A percentile compares a stretch with the other conserved stretches of the same genome.
Evolutionary conservation across 92 coral and sea anemone species (phyloP).

Genomic region (Pocillopora grandis): DNA sequence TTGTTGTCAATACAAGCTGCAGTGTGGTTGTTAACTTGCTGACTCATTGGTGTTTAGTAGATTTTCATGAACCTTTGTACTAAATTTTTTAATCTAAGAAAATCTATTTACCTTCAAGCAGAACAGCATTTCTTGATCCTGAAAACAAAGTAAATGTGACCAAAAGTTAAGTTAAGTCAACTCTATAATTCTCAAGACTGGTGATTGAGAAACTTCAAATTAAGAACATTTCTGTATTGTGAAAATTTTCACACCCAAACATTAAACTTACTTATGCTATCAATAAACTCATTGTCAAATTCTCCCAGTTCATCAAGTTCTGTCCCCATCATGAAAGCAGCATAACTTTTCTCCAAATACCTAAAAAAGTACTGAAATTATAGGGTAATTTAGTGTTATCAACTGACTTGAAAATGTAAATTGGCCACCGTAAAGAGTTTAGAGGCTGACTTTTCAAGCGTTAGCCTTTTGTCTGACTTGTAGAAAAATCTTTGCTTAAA

Average conservation of each 20-base stretch:
- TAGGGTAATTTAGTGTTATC: not conserved
- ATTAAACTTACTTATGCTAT: conserved; percentile 77
- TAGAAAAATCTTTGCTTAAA: too few relatives aligned
- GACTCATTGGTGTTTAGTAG: too few relatives aligned
- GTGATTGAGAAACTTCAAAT: too few relatives aligned
- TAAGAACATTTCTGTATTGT: too few relatives aligned
- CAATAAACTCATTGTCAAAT: conserved; percentile 66
- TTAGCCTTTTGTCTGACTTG: too few relatives aligned
- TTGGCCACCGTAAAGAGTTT: too few relatives aligned
- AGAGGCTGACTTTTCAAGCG: too few relatives aligned
- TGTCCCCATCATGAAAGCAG: conserved; percentile 79
- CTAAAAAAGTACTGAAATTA: conserved; percentile 76
- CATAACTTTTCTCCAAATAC: conserved; percentile 84
- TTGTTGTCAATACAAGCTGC: too few relatives aligned
- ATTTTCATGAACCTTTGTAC: not conserved
- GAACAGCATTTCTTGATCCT: conserved; percentile 41
- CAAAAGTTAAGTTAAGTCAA: not conserved
- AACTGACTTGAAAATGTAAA: not conserved
- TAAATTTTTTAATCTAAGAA: not conserved
- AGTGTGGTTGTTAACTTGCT: too few relatives aligned
- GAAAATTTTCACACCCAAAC: too few relatives aligned
- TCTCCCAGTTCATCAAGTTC: conserved; percentile 87
- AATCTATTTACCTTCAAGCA: conserved; percentile 28
- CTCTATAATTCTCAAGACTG: too few relatives aligned
- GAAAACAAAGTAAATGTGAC: not conserved